Evolutionary conservation across 2,113 vertebrate genomes (phyloP).

Genomic region (Bos javanicus): DNA sequence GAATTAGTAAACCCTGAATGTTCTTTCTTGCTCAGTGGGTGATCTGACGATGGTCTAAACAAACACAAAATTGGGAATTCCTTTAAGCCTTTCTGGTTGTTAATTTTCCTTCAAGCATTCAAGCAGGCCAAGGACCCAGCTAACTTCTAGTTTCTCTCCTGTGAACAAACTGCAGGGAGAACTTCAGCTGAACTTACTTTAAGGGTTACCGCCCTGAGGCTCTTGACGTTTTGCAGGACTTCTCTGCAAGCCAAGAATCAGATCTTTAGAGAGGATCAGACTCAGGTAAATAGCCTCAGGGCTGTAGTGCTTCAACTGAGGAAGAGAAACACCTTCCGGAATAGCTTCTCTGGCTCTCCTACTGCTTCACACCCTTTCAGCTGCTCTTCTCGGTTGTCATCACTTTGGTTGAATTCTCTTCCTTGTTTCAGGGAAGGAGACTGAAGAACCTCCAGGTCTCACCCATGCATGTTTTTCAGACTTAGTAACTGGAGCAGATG

Average conservation of each 20-base stretch:
- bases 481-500: not conserved
- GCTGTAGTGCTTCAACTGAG: not conserved
- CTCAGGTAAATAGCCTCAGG: not conserved
- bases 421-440: not conserved
- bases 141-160: not conserved
- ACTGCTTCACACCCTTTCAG: not conserved
- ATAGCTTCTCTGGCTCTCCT: not conserved
- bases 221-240: not conserved
- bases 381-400: not conserved
- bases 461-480: not conserved
- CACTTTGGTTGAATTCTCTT: not conserved
- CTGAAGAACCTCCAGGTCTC: not conserved
- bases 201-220: not conserved
- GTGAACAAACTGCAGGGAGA: not conserved
- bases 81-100: constrained; percentile 9
- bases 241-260: constrained; percentile 11
- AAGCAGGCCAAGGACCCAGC: not conserved
- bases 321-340: not conserved
- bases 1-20: not conserved
- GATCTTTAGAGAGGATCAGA: not conserved
- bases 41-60: constrained; percentile 23
- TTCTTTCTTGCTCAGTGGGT: constrained; percentile 33
- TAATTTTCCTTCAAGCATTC: constrained; percentile 30
- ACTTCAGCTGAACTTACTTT: constrained; percentile 6
- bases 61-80: not conserved